Evolutionary conservation across 2,888 invertebrate genomes (phyloP).

Genomic region (Papilio demoleus): DNA sequence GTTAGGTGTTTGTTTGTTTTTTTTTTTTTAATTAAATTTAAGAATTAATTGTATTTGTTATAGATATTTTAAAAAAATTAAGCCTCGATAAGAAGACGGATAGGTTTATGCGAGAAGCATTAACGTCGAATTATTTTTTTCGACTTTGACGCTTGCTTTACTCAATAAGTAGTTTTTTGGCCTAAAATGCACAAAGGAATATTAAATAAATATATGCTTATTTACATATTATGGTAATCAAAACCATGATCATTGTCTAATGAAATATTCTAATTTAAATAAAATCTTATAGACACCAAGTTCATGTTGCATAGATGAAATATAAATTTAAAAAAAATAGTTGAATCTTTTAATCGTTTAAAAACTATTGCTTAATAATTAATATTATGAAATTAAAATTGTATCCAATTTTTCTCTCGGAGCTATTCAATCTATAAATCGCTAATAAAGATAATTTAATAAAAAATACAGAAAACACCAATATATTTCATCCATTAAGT

Average conservation of each 20-base stretch:
- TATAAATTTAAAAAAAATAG: background rate
- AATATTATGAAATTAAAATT: too few species aligned
- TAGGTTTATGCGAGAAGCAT: background rate
- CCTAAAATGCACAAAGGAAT: slow-evolving; percentile 3
- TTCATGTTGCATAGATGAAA: background rate
- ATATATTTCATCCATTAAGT: too few species aligned
- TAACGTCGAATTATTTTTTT: background rate
- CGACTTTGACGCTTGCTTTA: background rate
- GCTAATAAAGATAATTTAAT: background rate
- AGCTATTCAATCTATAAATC: background rate
- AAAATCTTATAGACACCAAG: background rate
- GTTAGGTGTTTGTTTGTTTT: background rate
- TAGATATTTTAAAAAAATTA: background rate
- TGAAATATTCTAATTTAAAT: background rate
- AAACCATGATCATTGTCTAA: background rate
- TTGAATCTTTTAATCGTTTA: background rate
- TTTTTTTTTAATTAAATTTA: background rate
- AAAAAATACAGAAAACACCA: too few species aligned
- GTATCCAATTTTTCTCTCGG: background rate
- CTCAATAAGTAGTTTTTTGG: background rate
- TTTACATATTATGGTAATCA: background rate
- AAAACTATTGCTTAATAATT: too few species aligned
- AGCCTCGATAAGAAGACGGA: too few species aligned
- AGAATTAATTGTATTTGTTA: background rate
- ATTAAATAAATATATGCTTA: background rate